A percentile compares a stretch with the other conserved stretches of the same genome.
Conservation (phyloP, 2,888 invertebrate genomes). For the Lathronympha strigana region DNA sequence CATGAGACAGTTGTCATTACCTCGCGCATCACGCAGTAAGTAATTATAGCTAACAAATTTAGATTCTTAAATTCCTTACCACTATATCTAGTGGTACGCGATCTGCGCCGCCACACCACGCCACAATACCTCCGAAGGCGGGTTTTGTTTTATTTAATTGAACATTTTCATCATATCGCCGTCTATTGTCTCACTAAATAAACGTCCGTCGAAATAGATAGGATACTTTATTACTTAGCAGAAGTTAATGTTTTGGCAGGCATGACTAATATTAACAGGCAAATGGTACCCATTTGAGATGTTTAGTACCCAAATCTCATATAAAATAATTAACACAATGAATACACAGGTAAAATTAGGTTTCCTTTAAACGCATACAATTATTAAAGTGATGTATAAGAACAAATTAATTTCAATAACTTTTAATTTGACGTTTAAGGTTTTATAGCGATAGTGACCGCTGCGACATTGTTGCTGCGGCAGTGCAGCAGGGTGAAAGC, state of each 20-base stretch:
- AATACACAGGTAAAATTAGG: no score
- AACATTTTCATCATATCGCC: slow-evolving; percentile 74
- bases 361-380: no score
- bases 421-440: no score
- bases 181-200: slow-evolving; percentile 63
- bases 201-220: slow-evolving; percentile 53
- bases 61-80: no score
- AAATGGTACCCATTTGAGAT: not conserved
- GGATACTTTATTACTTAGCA: slow-evolving; percentile 45
- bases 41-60: no score
- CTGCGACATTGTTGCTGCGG: no score
- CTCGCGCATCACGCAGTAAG: no score
- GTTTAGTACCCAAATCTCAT: not conserved
- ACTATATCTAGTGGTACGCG: not conserved
- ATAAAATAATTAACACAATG: not conserved
- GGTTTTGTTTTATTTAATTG: slow-evolving; percentile 78
- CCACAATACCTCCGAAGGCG: slow-evolving; percentile 62
- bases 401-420: no score
- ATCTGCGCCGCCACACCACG: slow-evolving; percentile 49
- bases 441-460: no score
- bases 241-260: slow-evolving; percentile 29
- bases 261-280: not conserved
- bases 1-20: no score
- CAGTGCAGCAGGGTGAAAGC: no score
- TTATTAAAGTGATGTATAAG: no score